These are phyloP conservation scores for Linnaemya tessellans DNA, from an alignment of 2,888 invertebrate genomes.

Conservation along the genomic window DNA sequence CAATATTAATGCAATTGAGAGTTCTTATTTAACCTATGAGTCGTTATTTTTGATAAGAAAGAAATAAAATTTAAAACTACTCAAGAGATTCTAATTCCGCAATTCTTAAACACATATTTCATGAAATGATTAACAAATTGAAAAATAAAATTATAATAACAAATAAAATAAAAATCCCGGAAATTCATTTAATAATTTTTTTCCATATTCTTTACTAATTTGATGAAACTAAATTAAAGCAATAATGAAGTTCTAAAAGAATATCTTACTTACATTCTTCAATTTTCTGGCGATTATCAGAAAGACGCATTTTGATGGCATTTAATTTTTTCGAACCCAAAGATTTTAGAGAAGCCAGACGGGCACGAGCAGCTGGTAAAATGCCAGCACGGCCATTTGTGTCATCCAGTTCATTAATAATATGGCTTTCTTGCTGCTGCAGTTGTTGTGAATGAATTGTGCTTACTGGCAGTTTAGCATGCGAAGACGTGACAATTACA, in stretches of 20 bases:
- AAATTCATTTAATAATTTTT: too few relatives aligned
- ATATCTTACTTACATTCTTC: slow-evolving; percentile 81
- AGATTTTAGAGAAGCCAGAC: slow-evolving; percentile 87
- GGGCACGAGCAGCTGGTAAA: slow-evolving; percentile 84
- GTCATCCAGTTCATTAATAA: slow-evolving; percentile 73
- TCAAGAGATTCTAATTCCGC: too few relatives aligned
- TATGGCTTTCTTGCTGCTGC: slow-evolving; percentile 34
- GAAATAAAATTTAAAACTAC: too few relatives aligned
- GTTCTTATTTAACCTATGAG: too few relatives aligned
- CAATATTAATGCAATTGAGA: too few relatives aligned
- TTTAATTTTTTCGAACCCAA: slow-evolving; percentile 88
- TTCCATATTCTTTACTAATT: neutral
- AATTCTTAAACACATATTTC: too few relatives aligned
- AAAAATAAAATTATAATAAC: too few relatives aligned
- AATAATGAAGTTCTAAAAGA: neutral
- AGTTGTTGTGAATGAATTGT: slow-evolving; percentile 56
- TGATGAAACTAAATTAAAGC: neutral
- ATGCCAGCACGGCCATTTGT: slow-evolving; percentile 75
- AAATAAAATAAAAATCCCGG: too few relatives aligned
- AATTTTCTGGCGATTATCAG: slow-evolving; percentile 82
- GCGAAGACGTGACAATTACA: slow-evolving; percentile 40
- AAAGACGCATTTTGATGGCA: slow-evolving; percentile 86
- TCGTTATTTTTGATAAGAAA: too few relatives aligned
- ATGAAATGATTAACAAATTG: too few relatives aligned
- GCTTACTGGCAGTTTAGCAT: slow-evolving; percentile 30